These are phyloP conservation scores for Cecropterus lyciades DNA, from an alignment of 1,140 invertebrate species.

Conservation along the genomic window DNA sequence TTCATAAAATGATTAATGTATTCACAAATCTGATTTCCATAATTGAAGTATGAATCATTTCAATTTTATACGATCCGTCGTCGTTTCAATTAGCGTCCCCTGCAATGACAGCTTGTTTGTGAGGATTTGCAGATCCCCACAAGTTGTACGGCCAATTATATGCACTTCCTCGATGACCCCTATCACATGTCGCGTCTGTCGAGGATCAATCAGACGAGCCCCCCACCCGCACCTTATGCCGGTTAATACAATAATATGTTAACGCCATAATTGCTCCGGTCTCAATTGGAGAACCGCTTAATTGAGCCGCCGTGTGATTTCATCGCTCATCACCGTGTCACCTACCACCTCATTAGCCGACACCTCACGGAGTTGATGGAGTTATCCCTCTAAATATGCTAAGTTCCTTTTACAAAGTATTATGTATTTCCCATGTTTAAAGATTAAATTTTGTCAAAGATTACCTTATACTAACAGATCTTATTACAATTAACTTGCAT, in stretches of 20 bases:
- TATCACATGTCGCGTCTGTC: slow-evolving; percentile 19
- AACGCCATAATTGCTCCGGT: slow-evolving; percentile 33
- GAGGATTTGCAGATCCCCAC: not conserved
- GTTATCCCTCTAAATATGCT: not conserved
- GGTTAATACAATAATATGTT: slow-evolving; percentile 29
- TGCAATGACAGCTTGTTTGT: not conserved
- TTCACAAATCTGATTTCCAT: too few species aligned
- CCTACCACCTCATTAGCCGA: not conserved
- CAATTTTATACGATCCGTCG: not conserved
- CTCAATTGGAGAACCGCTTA: slow-evolving; percentile 30
- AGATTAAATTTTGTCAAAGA: too few species aligned
- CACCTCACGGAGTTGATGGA: not conserved
- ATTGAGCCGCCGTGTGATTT: slow-evolving; percentile 29
- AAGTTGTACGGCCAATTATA: slow-evolving; percentile 19
- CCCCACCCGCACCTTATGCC: not conserved
- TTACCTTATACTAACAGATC: too few species aligned
- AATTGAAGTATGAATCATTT: too few species aligned
- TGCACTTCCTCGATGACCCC: slow-evolving; percentile 25
- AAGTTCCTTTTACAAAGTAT: not conserved
- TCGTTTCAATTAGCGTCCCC: slow-evolving; percentile 14
- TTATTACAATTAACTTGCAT: too few species aligned
- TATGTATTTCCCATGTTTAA: too few species aligned
- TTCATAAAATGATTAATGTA: too few species aligned
- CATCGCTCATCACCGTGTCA: not conserved
- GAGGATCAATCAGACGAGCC: slow-evolving; percentile 19